phyloP scores from a whole-genome alignment of 2,888 invertebrate species.

The Athalia rosae region DNA sequence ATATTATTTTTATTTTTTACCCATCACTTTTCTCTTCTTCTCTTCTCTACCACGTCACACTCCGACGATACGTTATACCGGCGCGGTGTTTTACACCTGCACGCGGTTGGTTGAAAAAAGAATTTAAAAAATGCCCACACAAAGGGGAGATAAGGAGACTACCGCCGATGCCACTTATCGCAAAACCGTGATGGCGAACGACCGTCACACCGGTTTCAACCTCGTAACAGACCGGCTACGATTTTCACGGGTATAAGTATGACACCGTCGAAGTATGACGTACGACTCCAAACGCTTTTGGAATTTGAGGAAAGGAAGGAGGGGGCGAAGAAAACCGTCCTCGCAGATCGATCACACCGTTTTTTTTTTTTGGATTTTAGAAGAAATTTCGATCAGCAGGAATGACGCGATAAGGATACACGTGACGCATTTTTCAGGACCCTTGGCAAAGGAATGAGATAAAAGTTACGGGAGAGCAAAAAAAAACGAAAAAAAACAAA shows the following conservation, averaged over 20 bases:
- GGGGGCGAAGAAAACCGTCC: too few relatives aligned
- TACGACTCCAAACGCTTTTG: too few relatives aligned
- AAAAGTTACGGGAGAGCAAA: not conserved
- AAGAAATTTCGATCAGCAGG: too few relatives aligned
- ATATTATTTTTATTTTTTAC: too few relatives aligned
- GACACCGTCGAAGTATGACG: too few relatives aligned
- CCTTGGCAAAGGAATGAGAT: not conserved
- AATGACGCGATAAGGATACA: too few relatives aligned
- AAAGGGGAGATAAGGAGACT: slow-evolving; percentile 12
- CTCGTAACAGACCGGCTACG: slow-evolving; percentile 4
- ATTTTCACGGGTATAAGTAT: not conserved
- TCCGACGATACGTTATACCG: not conserved
- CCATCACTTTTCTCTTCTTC: slow-evolving; percentile 32
- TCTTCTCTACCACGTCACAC: slow-evolving; percentile 17
- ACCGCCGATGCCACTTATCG: not conserved
- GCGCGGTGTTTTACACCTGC: not conserved
- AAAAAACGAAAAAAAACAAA: not conserved
- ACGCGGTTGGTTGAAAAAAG: not conserved
- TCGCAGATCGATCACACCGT: too few relatives aligned
- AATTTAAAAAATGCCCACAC: slow-evolving; percentile 28
- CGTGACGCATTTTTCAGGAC: too few relatives aligned
- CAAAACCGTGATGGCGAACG: slow-evolving; percentile 21
- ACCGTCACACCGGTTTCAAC: slow-evolving; percentile 16
- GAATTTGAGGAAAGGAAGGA: too few relatives aligned
- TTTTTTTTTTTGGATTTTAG: too few relatives aligned